Conservation (phyloP, 1,140 invertebrate species). For the Papilio polyxenes region DNA sequence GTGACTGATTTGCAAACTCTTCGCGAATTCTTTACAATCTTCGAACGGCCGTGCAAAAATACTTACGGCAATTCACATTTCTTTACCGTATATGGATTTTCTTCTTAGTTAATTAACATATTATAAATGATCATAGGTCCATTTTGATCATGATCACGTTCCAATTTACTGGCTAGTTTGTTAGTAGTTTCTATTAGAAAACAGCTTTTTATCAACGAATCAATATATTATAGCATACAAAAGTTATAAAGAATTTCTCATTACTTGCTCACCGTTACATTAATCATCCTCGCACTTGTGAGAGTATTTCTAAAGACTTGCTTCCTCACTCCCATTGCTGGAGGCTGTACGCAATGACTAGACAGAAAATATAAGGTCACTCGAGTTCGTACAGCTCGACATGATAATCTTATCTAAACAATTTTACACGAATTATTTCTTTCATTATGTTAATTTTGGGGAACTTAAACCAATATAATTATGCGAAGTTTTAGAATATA, state of each 20-base stretch:
- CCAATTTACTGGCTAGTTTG: slow-evolving; percentile 1
- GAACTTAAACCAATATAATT: no score
- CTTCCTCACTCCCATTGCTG: slow-evolving; percentile 31
- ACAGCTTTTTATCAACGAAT: slow-evolving; percentile 17
- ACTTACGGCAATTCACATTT: neutral
- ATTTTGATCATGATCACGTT: neutral
- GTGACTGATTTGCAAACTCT: neutral
- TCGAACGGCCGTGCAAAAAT: neutral
- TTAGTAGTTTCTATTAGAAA: neutral
- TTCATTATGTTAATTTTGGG: neutral
- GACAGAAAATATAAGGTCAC: slow-evolving; percentile 58
- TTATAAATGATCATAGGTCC: neutral
- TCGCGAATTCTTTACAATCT: neutral
- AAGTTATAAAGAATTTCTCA: slow-evolving; percentile 26
- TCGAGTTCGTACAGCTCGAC: slow-evolving; percentile 56
- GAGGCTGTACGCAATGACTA: slow-evolving; percentile 51
- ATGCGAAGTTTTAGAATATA: neutral
- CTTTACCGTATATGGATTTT: neutral
- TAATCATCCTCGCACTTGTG: slow-evolving; percentile 21
- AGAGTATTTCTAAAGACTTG: slow-evolving; percentile 40
- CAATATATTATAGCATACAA: neutral
- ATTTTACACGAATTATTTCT: neutral
- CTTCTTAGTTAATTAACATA: neutral
- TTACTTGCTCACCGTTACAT: slow-evolving; percentile 32
- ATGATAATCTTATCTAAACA: neutral